Percentiles rank a stretch among this genome's conserved stretches.
These are phyloP conservation scores for Sogatella furcifera DNA, from an alignment of 1,140 invertebrate genomes.

Conservation along the genomic window DNA sequence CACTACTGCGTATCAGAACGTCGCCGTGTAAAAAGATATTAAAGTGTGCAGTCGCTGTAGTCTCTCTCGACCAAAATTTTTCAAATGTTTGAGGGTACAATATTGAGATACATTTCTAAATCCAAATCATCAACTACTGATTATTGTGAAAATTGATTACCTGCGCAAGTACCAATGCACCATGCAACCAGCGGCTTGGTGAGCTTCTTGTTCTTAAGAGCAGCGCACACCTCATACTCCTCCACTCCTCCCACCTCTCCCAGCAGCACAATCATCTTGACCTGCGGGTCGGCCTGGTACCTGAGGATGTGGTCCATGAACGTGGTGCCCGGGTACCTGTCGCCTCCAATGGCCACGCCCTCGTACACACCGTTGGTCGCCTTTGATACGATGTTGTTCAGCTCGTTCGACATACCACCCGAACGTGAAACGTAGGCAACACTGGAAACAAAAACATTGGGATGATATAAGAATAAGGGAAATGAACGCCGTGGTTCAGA, in stretches of 20 bases:
- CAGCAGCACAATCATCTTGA: slow-evolving; percentile 90
- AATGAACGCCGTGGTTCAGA: too few relatives aligned
- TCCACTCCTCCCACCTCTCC: slow-evolving; percentile 99
- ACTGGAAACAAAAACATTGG: slow-evolving; percentile 38
- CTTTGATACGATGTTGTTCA: slow-evolving; percentile 97
- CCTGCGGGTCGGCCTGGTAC: slow-evolving; percentile 54
- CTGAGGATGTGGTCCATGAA: slow-evolving; percentile 97
- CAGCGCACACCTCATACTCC: slow-evolving; percentile 93
- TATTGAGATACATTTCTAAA: too few relatives aligned
- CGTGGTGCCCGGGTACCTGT: slow-evolving; percentile 95
- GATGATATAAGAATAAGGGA: too few relatives aligned
- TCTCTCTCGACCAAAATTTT: too few relatives aligned
- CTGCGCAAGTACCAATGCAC: slow-evolving; percentile 92
- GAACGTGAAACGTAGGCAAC: slow-evolving; percentile 97
- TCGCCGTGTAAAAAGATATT: too few relatives aligned
- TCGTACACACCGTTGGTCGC: slow-evolving; percentile 96
- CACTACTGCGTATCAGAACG: too few relatives aligned
- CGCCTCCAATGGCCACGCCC: slow-evolving; percentile 98
- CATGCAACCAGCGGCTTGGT: slow-evolving; percentile 95
- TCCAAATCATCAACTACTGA: too few relatives aligned
- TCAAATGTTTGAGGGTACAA: too few relatives aligned
- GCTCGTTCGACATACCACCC: slow-evolving; percentile 98
- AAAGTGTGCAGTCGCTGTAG: too few relatives aligned
- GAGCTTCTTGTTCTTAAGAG: slow-evolving; percentile 67
- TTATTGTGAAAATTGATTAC: slow-evolving; percentile 25